These are phyloP conservation scores for Oplegnathus fasciatus DNA, from an alignment of 2,113 vertebrate species.

Conservation along the genomic window DNA sequence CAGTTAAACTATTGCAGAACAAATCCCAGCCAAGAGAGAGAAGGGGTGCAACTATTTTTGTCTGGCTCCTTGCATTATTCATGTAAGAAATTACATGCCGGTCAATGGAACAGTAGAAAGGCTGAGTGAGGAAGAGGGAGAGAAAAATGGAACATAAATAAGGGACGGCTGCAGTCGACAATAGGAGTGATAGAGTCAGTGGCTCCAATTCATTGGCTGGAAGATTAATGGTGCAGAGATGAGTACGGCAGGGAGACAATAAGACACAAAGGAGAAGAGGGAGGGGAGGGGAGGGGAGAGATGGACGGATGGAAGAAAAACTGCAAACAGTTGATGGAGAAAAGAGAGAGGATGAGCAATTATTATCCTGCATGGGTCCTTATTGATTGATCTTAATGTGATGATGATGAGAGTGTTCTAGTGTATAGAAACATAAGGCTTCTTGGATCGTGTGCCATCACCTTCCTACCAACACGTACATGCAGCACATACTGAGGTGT, in stretches of 20 bases:
- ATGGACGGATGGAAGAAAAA: conserved; percentile 52
- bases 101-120: conserved; percentile 72
- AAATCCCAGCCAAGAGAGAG: conserved; percentile 64
- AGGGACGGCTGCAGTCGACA: conserved; percentile 74
- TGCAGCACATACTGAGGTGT: not conserved
- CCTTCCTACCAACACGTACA: not conserved
- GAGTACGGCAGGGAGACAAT: conserved; percentile 64
- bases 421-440: not conserved
- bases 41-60: conserved; percentile 74
- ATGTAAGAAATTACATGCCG: conserved; percentile 72
- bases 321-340: conserved; percentile 26
- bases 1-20: conserved; percentile 67
- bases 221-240: conserved; percentile 79
- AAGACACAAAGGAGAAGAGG: conserved; percentile 47
- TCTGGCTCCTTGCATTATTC: conserved; percentile 79
- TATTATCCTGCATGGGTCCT: conserved; percentile 24
- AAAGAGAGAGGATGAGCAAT: conserved; percentile 31
- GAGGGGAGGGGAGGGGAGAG: not conserved
- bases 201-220: conserved; percentile 77
- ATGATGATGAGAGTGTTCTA: conserved; percentile 10
- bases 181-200: conserved; percentile 78
- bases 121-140: conserved; percentile 56
- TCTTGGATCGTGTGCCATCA: not conserved
- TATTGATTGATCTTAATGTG: conserved; percentile 13
- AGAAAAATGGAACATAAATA: conserved; percentile 80